Evolutionary conservation across 2,113 vertebrate species (phyloP).

Genomic region (Tautogolabrus adspersus): DNA sequence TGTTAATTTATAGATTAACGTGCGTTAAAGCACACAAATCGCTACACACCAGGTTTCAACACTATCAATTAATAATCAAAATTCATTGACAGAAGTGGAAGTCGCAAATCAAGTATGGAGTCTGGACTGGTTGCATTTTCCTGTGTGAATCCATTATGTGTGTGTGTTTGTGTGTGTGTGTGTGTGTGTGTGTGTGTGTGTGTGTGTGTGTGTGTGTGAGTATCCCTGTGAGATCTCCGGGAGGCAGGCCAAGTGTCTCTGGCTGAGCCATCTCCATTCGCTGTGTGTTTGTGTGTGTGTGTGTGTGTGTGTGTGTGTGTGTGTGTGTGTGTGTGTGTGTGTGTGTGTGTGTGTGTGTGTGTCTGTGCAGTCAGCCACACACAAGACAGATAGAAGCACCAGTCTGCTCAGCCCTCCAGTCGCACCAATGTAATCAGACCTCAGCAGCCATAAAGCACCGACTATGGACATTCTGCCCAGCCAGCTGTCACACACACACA

Average conservation of each 20-base stretch:
- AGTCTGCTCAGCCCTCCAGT: conserved; percentile 74
- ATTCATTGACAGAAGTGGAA: conserved; percentile 20
- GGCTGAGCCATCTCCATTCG: conserved; percentile 75
- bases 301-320: background rate
- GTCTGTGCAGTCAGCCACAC: conserved; percentile 74
- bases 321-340: conserved; percentile 24
- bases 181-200: conserved; percentile 10
- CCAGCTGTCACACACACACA: conserved; percentile 55
- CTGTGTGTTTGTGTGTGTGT: conserved; percentile 57
- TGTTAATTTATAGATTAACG: background rate
- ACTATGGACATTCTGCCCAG: conserved; percentile 70
- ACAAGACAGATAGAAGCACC: conserved; percentile 78
- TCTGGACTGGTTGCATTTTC: conserved; percentile 56
- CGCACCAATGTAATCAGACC: conserved; percentile 79
- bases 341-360: conserved; percentile 2
- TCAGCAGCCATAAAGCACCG: conserved; percentile 77
- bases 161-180: conserved; percentile 62
- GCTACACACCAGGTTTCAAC: background rate
- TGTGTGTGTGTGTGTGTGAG: conserved; percentile 54
- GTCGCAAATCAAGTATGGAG: conserved; percentile 50
- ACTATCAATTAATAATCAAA: background rate
- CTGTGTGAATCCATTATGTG: conserved; percentile 67
- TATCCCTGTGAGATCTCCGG: conserved; percentile 71
- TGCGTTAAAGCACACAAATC: background rate
- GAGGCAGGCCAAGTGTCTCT: conserved; percentile 73